phyloP scores from a whole-genome alignment of 2,113 vertebrate genomes.

The Butorides virescens region DNA sequence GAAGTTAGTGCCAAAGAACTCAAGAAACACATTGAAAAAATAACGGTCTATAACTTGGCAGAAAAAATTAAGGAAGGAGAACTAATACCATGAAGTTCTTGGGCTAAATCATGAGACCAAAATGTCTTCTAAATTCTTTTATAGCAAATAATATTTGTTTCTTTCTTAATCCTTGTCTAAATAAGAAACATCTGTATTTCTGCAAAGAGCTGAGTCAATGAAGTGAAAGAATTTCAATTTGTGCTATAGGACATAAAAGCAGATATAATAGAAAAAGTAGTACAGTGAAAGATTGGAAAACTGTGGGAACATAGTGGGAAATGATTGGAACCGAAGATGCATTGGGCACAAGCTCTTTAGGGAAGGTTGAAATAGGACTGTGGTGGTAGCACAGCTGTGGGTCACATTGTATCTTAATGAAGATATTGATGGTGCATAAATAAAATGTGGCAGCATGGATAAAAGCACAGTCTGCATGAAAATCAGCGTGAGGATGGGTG shows the following conservation, averaged over 20 bases:
- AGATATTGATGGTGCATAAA: neutral
- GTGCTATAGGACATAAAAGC: neutral
- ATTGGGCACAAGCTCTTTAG: neutral
- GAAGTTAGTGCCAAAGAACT: neutral
- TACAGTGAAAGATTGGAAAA: neutral
- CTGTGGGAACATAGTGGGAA: neutral
- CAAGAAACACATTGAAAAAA: neutral
- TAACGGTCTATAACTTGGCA: neutral
- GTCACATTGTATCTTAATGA: neutral
- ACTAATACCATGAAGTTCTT: neutral
- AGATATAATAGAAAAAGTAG: neutral
- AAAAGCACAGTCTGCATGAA: neutral
- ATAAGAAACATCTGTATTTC: neutral
- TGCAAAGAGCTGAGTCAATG: neutral
- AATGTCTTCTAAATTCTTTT: neutral
- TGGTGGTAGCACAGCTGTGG: neutral
- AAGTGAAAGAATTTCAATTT: neutral
- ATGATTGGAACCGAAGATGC: neutral
- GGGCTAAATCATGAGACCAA: neutral
- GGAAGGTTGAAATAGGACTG: neutral
- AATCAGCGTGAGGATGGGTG: neutral
- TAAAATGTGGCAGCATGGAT: neutral
- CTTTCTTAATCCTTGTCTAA: neutral
- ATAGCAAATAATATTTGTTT: neutral
- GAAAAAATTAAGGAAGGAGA: neutral